Conservation (phyloP, 2,113 vertebrate genomes). For the Egretta garzetta region DNA sequence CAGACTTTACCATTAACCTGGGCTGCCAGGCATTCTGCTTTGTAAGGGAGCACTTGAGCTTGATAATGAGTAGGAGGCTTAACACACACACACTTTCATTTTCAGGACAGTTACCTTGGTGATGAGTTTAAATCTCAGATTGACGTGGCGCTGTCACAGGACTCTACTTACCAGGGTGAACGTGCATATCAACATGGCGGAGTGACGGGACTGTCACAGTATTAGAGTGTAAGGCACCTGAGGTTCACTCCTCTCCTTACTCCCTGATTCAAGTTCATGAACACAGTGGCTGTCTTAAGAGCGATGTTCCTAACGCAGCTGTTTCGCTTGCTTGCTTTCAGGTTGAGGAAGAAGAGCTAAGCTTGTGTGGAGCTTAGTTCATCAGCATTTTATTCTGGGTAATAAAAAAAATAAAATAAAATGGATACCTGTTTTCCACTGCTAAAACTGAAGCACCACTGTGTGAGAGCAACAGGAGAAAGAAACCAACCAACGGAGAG, state of each 20-base stretch:
- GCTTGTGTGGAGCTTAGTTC: constrained; percentile 91
- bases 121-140: constrained; percentile 99
- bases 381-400: constrained; percentile 96
- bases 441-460: constrained; percentile 98
- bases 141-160: constrained; percentile 97
- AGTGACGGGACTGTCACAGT: constrained; percentile 99
- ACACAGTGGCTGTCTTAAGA: accelerated
- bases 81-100: not conserved
- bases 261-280: not conserved
- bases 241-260: not conserved
- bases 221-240: constrained; percentile 89
- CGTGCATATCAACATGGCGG: constrained; percentile 98
- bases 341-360: constrained; percentile 89
- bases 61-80: not conserved
- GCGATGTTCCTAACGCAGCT: accelerated
- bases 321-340: constrained; percentile 18
- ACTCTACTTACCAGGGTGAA: constrained; percentile 99
- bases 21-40: not conserved
- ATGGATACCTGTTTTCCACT: constrained; percentile 99
- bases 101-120: constrained; percentile 97
- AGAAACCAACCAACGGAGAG: constrained; percentile 80
- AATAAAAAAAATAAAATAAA: constrained; percentile 95
- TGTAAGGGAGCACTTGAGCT: not conserved
- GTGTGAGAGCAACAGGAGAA: constrained; percentile 94
- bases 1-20: accelerated